These are phyloP conservation scores for Lapara coniferarum DNA, from an alignment of 2,888 invertebrate genomes.

Conservation along the genomic window DNA sequence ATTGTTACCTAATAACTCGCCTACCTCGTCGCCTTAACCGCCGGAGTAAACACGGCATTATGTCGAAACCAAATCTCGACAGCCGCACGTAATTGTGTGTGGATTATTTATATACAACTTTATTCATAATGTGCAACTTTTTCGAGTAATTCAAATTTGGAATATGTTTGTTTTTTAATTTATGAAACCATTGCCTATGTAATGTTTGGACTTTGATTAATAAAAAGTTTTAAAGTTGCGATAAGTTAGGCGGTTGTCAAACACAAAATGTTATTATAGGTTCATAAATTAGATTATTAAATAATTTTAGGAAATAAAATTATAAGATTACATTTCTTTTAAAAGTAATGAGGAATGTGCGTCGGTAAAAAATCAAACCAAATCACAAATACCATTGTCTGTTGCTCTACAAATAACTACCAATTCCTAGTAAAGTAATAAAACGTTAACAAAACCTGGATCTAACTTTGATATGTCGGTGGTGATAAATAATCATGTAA, in stretches of 20 bases:
- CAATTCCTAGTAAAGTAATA: background rate
- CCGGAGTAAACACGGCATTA: constrained; percentile 20
- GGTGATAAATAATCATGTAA: constrained; percentile 21
- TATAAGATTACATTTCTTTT: no score
- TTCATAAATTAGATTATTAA: background rate
- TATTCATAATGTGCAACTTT: background rate
- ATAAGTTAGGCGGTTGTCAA: background rate
- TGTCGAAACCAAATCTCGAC: constrained; percentile 22
- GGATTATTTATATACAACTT: constrained; percentile 17
- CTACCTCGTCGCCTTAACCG: constrained; percentile 22
- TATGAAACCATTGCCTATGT: background rate
- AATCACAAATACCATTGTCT: no score
- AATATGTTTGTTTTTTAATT: background rate
- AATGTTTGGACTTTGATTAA: no score
- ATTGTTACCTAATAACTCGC: constrained; percentile 24
- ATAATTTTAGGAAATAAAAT: no score
- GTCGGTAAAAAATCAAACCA: no score
- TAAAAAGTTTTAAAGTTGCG: no score
- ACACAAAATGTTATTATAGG: background rate
- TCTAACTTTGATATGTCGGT: constrained; percentile 1
- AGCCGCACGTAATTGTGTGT: constrained; percentile 18
- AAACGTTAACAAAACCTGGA: background rate
- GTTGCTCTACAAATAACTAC: no score
- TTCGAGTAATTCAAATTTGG: background rate
- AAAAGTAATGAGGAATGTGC: no score